Percentiles rank a stretch among this genome's conserved stretches.
phyloP scores from a whole-genome alignment of 2,113 vertebrate genomes.

The Odontophorus gujanensis region DNA sequence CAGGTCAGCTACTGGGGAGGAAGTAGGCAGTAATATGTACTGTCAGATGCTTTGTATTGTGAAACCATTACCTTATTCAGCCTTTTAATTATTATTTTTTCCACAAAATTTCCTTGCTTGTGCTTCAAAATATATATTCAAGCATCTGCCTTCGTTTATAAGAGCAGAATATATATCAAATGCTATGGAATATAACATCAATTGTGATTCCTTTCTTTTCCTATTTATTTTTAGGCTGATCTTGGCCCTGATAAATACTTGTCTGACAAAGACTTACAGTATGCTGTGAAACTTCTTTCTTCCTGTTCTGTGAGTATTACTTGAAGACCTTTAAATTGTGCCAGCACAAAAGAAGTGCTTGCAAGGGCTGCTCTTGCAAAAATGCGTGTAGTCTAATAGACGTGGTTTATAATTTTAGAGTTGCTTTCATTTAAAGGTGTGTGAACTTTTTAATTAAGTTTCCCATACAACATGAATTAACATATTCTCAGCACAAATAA shows the following conservation, averaged over 20 bases:
- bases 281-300: constrained; percentile 90
- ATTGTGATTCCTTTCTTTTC: neutral
- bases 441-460: constrained; percentile 22
- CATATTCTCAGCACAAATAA: neutral
- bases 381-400: neutral
- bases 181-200: neutral
- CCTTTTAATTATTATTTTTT: neutral
- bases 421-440: constrained; percentile 13
- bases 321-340: neutral
- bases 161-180: neutral
- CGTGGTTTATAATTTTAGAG: neutral
- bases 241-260: constrained; percentile 96
- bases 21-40: neutral
- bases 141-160: neutral
- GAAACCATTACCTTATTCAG: neutral
- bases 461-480: neutral
- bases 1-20: neutral
- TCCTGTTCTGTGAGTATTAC: constrained; percentile 85
- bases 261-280: constrained; percentile 96
- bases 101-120: neutral
- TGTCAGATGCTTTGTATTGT: neutral
- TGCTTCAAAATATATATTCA: neutral
- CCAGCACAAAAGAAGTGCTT: neutral
- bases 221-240: constrained; percentile 86
- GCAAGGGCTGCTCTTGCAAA: neutral